A percentile compares a stretch with the other conserved stretches of the same genome.
These are phyloP conservation scores for Elaphurus davidianus DNA, from an alignment of 2,113 vertebrate genomes.

Conservation along the genomic window DNA sequence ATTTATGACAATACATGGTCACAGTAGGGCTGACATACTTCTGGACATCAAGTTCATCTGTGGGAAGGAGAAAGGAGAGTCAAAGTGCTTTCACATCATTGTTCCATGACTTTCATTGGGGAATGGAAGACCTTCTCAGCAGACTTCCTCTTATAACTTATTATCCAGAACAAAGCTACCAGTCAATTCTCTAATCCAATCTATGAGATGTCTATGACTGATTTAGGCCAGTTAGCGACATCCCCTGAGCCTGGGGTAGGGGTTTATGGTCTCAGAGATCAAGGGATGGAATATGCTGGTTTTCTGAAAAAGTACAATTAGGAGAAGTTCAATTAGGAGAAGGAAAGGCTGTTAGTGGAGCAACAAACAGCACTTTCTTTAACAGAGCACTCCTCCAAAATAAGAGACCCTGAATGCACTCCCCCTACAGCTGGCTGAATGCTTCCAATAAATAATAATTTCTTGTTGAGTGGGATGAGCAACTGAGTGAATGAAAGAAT, in stretches of 20 bases:
- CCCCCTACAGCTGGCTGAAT: background rate
- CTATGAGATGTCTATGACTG: background rate
- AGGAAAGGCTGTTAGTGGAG: background rate
- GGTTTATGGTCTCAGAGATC: background rate
- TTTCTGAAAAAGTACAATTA: background rate
- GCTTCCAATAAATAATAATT: background rate
- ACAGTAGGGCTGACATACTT: background rate
- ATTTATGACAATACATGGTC: background rate
- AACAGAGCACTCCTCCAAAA: background rate
- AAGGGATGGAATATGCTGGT: background rate
- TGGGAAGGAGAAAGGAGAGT: background rate
- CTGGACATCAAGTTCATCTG: background rate
- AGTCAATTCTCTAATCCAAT: background rate
- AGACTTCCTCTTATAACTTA: background rate
- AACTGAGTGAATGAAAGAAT: background rate
- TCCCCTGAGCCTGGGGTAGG: background rate
- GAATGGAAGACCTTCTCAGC: background rate
- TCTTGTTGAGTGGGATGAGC: background rate
- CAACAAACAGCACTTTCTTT: background rate
- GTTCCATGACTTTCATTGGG: background rate
- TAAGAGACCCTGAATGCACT: background rate
- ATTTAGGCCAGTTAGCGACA: background rate
- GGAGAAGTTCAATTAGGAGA: background rate
- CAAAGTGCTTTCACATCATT: background rate
- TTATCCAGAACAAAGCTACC: background rate